phyloP scores from a whole-genome alignment of 2,113 vertebrate genomes.

The Sapayoa aenigma region DNA sequence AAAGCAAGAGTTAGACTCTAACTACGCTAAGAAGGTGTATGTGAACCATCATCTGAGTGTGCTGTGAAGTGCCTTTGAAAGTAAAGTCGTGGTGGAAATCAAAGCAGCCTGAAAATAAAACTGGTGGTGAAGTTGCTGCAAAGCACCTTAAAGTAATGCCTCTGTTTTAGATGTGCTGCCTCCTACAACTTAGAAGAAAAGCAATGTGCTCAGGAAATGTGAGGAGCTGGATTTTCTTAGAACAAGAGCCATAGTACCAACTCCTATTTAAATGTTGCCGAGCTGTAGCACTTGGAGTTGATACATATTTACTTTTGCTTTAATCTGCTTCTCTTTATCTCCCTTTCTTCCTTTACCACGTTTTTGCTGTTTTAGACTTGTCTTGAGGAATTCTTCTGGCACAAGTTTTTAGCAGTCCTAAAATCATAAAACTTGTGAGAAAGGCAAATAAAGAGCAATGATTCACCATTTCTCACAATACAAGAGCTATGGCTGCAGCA shows the following conservation, averaged over 20 bases:
- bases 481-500: not conserved
- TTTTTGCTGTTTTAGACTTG: not conserved
- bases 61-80: constrained; percentile 22
- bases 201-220: not conserved
- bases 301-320: not conserved
- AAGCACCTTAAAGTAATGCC: not conserved
- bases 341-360: not conserved
- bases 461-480: not conserved
- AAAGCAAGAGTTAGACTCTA: not conserved
- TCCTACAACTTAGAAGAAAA: not conserved
- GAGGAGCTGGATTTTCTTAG: not conserved
- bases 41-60: not conserved
- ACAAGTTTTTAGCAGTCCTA: not conserved
- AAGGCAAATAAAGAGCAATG: not conserved
- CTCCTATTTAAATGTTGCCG: not conserved
- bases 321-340: not conserved
- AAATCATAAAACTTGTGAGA: not conserved
- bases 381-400: not conserved
- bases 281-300: not conserved
- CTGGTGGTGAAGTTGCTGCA: not conserved
- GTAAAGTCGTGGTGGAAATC: constrained; percentile 23
- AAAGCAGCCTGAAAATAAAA: constrained; percentile 19
- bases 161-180: not conserved
- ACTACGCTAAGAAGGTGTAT: not conserved
- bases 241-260: not conserved